Base-by-base conservation (phyloP, 2,113 vertebrate species). In the Hypocryptadius cinnamomeus region DNA sequence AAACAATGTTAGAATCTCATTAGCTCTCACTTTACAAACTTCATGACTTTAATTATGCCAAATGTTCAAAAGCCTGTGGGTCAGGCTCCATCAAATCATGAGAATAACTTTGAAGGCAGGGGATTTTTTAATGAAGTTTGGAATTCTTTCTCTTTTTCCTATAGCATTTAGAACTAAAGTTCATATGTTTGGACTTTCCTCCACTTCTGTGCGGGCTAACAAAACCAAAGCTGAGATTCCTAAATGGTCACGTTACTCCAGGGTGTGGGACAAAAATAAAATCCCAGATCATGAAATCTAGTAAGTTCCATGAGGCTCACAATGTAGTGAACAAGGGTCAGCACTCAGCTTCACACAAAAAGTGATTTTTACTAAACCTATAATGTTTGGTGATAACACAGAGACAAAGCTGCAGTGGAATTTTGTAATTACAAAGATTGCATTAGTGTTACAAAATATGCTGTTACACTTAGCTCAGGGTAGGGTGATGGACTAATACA, bases 381-480 rank as follows among this genome's bases (percentile, higher is more conserved):
- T 82, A 60, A 48, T 17, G 15, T 92, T 96, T 87, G 63, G 54
- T 76, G 91, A 87, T 74, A 90, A 50, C 39, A 57, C 19, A 40
- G 63, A 89, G 47, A 85, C 45, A 91, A 87, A 85, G 40, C 50
- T 86, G 47, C 76, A 66, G 71, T 65, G 83, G 21, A 74, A 60
- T 94, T 85, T 92, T 66, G 74, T 87, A 95, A 94, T 85, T 79
- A 12, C 57, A 54, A 89, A 59, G 87, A 78, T 94, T 96, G 81
- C 93, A 22, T 63, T 57, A 48, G 51, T 83, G 47, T 96, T 96
- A 85, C 95, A 85, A 94, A 93, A 96, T 22, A 16, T 2, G 24
- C 50, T 66, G 22, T 89, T 91, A 73, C 50, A 3, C 57, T 51
- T 81, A 68, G 54, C n/a, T 77, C 39, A 33, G 66, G 31, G 47